Evolutionary conservation across 2,113 vertebrate genomes (phyloP), one percentile per base, ranked within the genome.

Genomic region (Archilochus colubris): DNA sequence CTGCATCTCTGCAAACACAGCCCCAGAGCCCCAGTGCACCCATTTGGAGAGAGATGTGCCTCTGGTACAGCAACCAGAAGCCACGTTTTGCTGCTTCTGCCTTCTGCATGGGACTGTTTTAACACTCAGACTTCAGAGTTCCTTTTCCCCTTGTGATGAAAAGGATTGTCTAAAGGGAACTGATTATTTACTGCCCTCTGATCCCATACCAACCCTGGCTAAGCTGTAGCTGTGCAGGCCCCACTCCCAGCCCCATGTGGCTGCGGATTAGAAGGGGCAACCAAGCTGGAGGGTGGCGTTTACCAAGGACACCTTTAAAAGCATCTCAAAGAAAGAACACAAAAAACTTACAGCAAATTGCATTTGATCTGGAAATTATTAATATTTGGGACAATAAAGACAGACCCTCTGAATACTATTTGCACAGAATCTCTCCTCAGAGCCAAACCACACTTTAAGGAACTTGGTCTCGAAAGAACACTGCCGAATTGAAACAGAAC

Each of bases 331-430:
- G 55, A 86, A 89, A 20, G 12, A 75, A 40, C 12, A 70, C 43
- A 63, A 84, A 88, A 94, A 91, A 88, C 53, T 54, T 73, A 31
- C 62, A 67, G 43, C 61, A 72, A 91, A 88, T 48, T 88, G 74
- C 73, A 86, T 84, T 93, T 90, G 73, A 92, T 95, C 95, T 97
- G 95, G 95, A 97, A 96, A 95, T 96, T 96, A 94, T 96, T 95
- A 97, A 95, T 97, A 96, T 95, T 91, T 86, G 80, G 95, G 86
- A 95, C 86, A 95, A 95, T 88, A 96, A 95, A 93, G 90, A 43
- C 88, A 93, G 66, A 64, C 66, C 77, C 68, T 88, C 69, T 82
- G 76, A 86, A 95, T 68, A 91, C 82, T 85, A 57, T 95, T 95
- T 94, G 91, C 82, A 86, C 68, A 93, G 89, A 95, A 95, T 57